Conservation (phyloP, 1,140 invertebrate species). For the Dendroctonus ponderosae region DNA sequence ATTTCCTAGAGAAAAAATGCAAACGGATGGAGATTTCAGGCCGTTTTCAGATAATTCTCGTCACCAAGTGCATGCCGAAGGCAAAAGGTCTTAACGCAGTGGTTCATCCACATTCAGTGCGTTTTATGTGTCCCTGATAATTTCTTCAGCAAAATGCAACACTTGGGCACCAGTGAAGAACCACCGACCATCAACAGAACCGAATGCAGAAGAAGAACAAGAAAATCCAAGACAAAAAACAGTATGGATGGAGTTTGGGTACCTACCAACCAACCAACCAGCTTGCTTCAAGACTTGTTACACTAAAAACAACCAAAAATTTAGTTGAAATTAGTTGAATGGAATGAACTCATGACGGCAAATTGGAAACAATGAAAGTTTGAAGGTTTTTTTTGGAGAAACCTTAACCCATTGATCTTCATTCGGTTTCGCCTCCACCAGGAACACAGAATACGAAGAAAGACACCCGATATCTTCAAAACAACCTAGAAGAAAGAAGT, state of each 20-base stretch:
- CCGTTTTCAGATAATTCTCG: too few relatives aligned
- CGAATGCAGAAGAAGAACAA: constrained; percentile 43
- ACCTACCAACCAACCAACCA: not conserved
- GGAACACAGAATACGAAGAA: constrained; percentile 9
- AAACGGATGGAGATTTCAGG: too few relatives aligned
- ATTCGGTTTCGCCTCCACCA: constrained; percentile 1
- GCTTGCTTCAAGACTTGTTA: not conserved
- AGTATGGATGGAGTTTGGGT: not conserved
- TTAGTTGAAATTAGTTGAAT: not conserved
- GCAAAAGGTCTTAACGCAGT: too few relatives aligned
- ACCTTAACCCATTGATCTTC: constrained; percentile 26
- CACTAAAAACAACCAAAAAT: not conserved
- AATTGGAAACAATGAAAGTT: not conserved
- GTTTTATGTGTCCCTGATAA: constrained; percentile 20
- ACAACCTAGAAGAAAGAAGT: not conserved
- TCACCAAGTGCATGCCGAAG: too few relatives aligned
- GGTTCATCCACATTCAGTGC: constrained; percentile 6
- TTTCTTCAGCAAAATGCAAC: constrained; percentile 10
- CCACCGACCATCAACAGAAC: not conserved
- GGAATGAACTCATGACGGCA: not conserved
- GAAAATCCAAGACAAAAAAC: not conserved
- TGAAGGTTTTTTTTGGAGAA: constrained; percentile 9
- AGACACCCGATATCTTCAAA: not conserved
- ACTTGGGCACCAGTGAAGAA: not conserved
- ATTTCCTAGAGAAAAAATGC: too few relatives aligned